Base-by-base conservation (phyloP, 2,113 vertebrate species). In the Glaucomys volans region DNA sequence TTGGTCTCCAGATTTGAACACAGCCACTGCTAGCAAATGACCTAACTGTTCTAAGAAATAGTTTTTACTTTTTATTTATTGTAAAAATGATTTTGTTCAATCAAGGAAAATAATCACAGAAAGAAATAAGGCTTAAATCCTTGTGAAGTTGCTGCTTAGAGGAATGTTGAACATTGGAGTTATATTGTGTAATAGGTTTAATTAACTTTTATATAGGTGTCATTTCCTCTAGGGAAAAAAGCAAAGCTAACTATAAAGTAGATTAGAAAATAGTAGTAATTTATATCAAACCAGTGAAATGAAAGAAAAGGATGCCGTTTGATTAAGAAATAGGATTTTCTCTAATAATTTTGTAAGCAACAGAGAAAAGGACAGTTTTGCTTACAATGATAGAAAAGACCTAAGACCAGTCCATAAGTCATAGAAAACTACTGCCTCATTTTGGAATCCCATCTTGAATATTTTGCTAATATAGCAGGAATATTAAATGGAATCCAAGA, bases 401-500 rank as follows among this genome's bases (percentile, higher is more conserved):
- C 72, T 95, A 82, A 95, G 87, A 87, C 47, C 67, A 76, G 85
- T 81, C 37, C 75, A 40, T 30, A 91, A 92, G 52, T 64, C 47
- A 28, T 12, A 11, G 18, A 95, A 83, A 24, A 96, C 95, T 83
- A 44, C 2, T 13, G 40, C 52, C 26, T 93, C 44, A 79, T 96
- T 91, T 93, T 89, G 59, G 47, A 86, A 89, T 74, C 62, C 75
- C 74, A 79, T 79, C 37, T 96, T 97, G 62, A 97, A 80, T 92
- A 96, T 93, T 91, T 96, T 89, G 88, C 12, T 90, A 97, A 90
- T 94, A 93, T 62, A 47, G 35, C 16, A 93, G 50, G 97, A 90
- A 93, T 84, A 97, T 80, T 95, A 97, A 89, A 40, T 83, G 47
- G 24, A 85, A 96, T 87, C 35, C 76, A 85, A 83, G n/a, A 87